Evolutionary conservation across 2,888 invertebrate genomes (phyloP), one percentile per base, ranked within the genome.

Genomic region (Himalopsyche anomala): DNA sequence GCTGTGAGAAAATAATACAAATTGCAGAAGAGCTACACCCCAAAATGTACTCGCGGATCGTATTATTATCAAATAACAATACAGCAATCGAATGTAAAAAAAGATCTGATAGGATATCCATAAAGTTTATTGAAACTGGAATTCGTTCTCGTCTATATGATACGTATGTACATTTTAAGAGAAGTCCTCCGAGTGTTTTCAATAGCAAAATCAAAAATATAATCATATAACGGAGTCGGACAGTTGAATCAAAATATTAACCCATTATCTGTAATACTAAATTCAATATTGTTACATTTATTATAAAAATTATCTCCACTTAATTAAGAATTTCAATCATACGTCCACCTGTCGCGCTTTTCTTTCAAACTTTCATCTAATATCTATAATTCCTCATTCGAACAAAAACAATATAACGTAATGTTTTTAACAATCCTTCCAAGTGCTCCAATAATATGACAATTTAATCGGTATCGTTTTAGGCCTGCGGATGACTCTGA

Each of bases 201-300:
- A 38, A 28, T 36, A 74, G 74, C 38, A 89, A 87, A 89, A 28
- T 74, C 74, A 74, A 74, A 36, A 51, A 74, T 38, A 38, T 28
- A 38, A 38, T 36, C 36, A 89, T 88, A 89, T 85, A 45, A 45
- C 45, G 85, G 40, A 45, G 84, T 89, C 89, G 87, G 89, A 88
- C 88, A 89, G 89, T 89, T 15, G 51, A 90, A 90, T 89, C 89
- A 89, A 90, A 90, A 89, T 89, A 89, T 90, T 89, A 88, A 83
- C 87, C 85, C 87, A 89, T 89, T 88, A 89, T 89, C 89, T 74
- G 74, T 74, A 74, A 74, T 74, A 74, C 74, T 74, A 36, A 51
- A 74, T 38, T 74, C 15, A 74, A 74, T 74, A 36, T 74, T 74
- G 38, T 74, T 74, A 74, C 38, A 74, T 74, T 74, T 74, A 74